Evolutionary conservation across 2,113 vertebrate genomes (phyloP).

Genomic region (Solea solea): DNA sequence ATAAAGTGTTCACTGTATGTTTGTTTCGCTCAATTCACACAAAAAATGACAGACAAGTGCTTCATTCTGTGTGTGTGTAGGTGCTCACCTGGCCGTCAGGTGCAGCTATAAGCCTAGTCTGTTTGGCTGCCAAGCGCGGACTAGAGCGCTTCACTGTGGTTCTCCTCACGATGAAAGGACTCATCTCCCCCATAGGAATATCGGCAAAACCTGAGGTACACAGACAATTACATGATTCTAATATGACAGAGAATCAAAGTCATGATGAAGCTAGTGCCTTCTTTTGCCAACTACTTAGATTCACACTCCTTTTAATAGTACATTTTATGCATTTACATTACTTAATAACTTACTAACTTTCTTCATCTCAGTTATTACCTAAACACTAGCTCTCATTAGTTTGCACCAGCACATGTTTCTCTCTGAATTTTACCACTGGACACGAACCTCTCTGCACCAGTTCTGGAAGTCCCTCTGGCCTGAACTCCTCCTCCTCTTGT

Average conservation of each 20-base stretch:
- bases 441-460: conserved; percentile 85
- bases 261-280: too few species aligned
- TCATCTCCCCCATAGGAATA: conserved; percentile 82
- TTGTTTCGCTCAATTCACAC: too few species aligned
- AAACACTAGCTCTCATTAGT: too few species aligned
- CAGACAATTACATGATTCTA: not conserved
- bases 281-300: too few species aligned
- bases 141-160: conserved; percentile 81
- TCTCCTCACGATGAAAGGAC: conserved; percentile 83
- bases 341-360: too few species aligned
- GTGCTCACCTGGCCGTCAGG: conserved; percentile 61
- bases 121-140: conserved; percentile 74
- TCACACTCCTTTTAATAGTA: too few species aligned
- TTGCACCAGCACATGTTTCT: too few species aligned
- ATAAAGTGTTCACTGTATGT: too few species aligned
- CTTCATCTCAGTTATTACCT: too few species aligned
- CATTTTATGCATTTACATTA: too few species aligned
- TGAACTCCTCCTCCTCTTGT: conserved; percentile 51
- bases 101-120: not conserved
- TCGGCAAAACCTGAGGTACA: conserved; percentile 85
- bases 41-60: not conserved
- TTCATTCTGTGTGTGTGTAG: not conserved
- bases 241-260: too few species aligned
- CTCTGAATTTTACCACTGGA: too few species aligned
- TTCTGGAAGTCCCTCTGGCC: conserved; percentile 87